These are phyloP conservation scores for Oreochromis tanganicae DNA, from an alignment of 2,113 vertebrate species.

Conservation along the genomic window DNA sequence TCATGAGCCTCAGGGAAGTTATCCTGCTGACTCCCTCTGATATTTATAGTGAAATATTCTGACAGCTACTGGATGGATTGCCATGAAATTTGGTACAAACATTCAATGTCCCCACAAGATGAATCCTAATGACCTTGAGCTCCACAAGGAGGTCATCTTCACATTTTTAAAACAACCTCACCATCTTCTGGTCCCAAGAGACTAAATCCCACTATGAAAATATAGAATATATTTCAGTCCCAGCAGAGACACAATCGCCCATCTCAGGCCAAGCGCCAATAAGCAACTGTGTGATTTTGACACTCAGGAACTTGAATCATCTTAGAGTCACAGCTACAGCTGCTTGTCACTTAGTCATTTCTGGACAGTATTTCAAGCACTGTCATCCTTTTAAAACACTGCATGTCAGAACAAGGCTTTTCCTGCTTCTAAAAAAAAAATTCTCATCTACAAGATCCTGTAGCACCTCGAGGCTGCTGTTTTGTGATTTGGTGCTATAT, in stretches of 20 bases:
- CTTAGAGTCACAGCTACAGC: not conserved
- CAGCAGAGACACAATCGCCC: not conserved
- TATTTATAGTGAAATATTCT: not conserved
- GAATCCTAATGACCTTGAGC: not conserved
- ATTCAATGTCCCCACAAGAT: not conserved
- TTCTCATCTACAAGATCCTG: not conserved
- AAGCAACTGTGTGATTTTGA: not conserved
- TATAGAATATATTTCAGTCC: not conserved
- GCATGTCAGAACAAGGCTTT: not conserved
- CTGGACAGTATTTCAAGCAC: not conserved
- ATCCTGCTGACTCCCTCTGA: not conserved
- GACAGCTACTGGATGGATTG: not conserved
- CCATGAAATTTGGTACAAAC: not conserved
- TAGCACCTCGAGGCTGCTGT: not conserved
- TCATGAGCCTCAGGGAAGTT: not conserved
- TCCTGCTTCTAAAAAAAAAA: not conserved
- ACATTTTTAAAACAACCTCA: rapidly evolving
- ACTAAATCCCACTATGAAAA: not conserved
- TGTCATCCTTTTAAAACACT: not conserved
- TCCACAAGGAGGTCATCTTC: rapidly evolving
- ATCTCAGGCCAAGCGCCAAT: not conserved
- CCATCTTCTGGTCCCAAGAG: not conserved
- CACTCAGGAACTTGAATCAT: not conserved
- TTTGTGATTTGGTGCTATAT: not conserved
- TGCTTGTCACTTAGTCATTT: not conserved